phyloP scores from a whole-genome alignment of 2,113 vertebrate genomes.

The Pan paniscus region DNA sequence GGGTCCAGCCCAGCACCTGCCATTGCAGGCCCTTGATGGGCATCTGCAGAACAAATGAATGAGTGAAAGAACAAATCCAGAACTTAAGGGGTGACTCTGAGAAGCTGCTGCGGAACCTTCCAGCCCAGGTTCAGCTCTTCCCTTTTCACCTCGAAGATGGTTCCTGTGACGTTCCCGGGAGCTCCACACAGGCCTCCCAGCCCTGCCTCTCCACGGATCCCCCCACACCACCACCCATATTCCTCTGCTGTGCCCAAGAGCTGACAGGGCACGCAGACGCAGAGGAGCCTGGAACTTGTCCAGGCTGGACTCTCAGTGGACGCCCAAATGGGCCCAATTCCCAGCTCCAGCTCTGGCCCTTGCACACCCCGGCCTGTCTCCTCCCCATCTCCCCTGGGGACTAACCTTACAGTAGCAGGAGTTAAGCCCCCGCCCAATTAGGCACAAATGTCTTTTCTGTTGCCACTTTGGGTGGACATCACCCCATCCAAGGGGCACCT shows the following conservation, averaged over 20 bases:
- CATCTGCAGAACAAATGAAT: background rate
- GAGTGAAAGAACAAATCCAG: too few relatives aligned
- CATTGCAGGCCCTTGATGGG: too few relatives aligned
- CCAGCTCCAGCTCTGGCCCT: background rate
- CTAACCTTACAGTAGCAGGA: background rate
- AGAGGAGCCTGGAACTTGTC: background rate
- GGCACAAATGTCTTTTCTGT: background rate
- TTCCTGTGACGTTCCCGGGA: too few relatives aligned
- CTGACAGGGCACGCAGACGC: too few relatives aligned
- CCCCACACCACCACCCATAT: background rate
- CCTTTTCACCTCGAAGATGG: background rate
- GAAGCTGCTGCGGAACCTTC: background rate
- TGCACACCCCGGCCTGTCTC: too few relatives aligned
- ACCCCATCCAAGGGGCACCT: rapidly evolving
- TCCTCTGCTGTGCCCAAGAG: too few relatives aligned
- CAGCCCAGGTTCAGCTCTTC: background rate
- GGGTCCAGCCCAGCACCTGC: background rate
- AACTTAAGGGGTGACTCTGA: background rate
- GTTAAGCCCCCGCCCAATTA: background rate
- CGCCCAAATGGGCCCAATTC: rapidly evolving
- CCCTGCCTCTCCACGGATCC: rapidly evolving
- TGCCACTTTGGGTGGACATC: rapidly evolving
- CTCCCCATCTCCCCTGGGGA: background rate
- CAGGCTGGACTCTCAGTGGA: rapidly evolving
- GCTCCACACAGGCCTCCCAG: background rate